phyloP scores from a whole-genome alignment of 30 jellyfish, hydroid and myxozoan species.

The Turritopsis rubra region DNA sequence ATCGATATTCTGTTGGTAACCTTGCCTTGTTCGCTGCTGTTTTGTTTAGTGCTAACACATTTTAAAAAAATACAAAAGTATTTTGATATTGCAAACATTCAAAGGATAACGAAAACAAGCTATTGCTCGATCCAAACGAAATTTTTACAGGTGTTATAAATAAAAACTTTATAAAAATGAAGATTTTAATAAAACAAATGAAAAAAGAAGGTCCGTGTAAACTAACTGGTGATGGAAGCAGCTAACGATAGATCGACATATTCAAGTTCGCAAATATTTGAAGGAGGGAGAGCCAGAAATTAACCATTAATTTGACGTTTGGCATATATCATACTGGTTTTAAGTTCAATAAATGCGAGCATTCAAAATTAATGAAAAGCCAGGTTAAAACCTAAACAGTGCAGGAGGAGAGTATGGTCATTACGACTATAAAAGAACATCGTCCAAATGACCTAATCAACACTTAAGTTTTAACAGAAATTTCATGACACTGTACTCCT shows the following conservation, averaged over 20 bases:
- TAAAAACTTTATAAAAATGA: background rate
- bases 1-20: constrained; percentile 19
- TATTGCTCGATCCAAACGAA: no score
- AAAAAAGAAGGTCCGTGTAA: constrained; percentile 13
- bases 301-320: no score
- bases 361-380: constrained; percentile 25
- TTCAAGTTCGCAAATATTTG: constrained; percentile 25
- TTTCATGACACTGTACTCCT: no score
- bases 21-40: constrained; percentile 26
- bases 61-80: no score
- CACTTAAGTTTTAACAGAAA: no score
- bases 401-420: constrained; percentile 5
- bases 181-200: background rate
- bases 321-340: no score
- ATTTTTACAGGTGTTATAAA: constrained; percentile 19
- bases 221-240: constrained; percentile 41
- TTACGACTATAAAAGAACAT: background rate
- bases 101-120: no score
- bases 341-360: no score
- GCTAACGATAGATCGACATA: constrained; percentile 39
- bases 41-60: constrained; percentile 21
- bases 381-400: constrained; percentile 10
- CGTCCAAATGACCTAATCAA: constrained; percentile 19
- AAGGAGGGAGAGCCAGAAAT: background rate
- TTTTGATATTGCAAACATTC: no score